Evolutionary conservation across 2,888 invertebrate genomes (phyloP).

Genomic region (Beris morrisii): DNA sequence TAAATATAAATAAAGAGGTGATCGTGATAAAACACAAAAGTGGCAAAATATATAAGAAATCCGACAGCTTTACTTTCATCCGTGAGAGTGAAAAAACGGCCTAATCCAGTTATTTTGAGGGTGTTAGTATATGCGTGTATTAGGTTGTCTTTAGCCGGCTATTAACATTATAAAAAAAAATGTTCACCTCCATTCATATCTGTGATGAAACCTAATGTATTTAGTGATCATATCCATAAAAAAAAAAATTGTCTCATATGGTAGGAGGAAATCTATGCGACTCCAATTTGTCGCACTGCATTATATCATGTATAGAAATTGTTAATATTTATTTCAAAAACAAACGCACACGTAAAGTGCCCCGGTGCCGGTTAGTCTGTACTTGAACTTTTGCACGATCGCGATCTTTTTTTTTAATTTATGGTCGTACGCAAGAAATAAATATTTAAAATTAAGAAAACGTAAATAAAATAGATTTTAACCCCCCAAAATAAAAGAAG

Average conservation of each 20-base stretch:
- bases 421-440: too few relatives aligned
- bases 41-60: conserved; percentile 21
- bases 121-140: conserved; percentile 7
- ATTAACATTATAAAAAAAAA: conserved; percentile 9
- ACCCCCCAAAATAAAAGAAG: too few relatives aligned
- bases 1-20: conserved; percentile 18
- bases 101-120: conserved; percentile 14
- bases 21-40: conserved; percentile 22
- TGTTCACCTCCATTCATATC: conserved; percentile 6
- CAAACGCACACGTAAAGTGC: too few relatives aligned
- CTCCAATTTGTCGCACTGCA: too few relatives aligned
- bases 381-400: too few relatives aligned
- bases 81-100: not conserved
- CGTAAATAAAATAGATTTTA: too few relatives aligned
- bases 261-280: too few relatives aligned
- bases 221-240: conserved; percentile 9
- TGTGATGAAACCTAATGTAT: conserved; percentile 19
- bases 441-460: too few relatives aligned
- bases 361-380: too few relatives aligned
- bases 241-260: not conserved
- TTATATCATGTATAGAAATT: too few relatives aligned
- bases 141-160: conserved; percentile 14
- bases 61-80: conserved; percentile 21
- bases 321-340: too few relatives aligned
- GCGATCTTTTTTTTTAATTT: too few relatives aligned